Evolutionary conservation across 2,888 invertebrate species (phyloP).

Genomic region (Drosophila merina): DNA sequence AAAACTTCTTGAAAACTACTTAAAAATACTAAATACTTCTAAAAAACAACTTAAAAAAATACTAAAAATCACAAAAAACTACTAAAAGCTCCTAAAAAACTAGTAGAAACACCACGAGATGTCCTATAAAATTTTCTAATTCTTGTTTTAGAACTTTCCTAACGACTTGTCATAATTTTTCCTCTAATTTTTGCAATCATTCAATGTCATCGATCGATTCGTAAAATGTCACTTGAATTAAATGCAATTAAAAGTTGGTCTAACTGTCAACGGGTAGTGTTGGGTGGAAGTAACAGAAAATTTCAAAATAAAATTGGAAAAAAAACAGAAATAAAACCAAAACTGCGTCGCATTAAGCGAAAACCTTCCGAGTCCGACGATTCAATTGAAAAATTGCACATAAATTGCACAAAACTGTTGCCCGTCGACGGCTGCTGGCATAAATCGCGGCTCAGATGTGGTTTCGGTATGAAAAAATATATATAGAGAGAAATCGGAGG

Average conservation of each 20-base stretch:
- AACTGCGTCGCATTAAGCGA: slow-evolving; percentile 50
- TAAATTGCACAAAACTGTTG: slow-evolving; percentile 68
- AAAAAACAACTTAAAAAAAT: no score
- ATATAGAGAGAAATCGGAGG: background rate
- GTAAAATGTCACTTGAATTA: slow-evolving; percentile 64
- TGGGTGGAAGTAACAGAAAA: slow-evolving; percentile 16
- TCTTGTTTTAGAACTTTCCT: background rate
- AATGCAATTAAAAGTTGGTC: slow-evolving; percentile 59
- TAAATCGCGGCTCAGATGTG: slow-evolving; percentile 51
- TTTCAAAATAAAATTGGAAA: slow-evolving; percentile 1
- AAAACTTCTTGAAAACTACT: no score
- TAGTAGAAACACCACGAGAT: no score
- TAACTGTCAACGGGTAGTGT: slow-evolving; percentile 10
- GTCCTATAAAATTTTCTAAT: background rate
- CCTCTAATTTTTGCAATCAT: background rate
- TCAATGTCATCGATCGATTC: slow-evolving; percentile 37
- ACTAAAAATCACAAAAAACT: no score
- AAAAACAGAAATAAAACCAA: slow-evolving; percentile 11
- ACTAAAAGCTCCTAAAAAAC: no score
- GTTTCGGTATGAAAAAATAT: slow-evolving; percentile 10
- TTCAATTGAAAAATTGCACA: slow-evolving; percentile 76
- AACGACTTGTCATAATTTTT: no score
- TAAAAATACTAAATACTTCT: no score
- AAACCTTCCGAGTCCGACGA: slow-evolving; percentile 59
- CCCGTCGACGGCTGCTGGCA: slow-evolving; percentile 37